Conservation (phyloP, 2,797 vertebrate species). For the Muscicapa striata region DNA sequence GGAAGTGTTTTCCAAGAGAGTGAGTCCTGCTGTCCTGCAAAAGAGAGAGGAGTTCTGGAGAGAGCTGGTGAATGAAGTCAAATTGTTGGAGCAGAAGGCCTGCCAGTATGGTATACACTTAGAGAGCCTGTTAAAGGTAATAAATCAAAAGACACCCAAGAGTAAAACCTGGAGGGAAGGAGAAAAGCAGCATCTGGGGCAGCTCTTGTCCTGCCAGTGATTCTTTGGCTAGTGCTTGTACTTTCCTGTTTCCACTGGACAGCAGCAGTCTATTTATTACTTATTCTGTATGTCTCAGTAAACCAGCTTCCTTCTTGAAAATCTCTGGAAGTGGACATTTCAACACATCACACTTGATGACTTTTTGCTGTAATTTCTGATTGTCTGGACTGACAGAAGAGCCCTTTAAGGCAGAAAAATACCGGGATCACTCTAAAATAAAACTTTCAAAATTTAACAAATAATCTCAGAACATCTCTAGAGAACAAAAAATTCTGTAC, state of each 20-base stretch:
- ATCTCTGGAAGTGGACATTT: neutral
- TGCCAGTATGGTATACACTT: slow-evolving; percentile 74
- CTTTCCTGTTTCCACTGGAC: neutral
- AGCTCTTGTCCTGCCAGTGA: neutral
- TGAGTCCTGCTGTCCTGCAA: slow-evolving; percentile 65
- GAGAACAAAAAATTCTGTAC: neutral
- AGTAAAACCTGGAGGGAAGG: neutral
- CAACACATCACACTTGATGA: neutral
- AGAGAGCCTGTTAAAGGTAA: slow-evolving; percentile 84
- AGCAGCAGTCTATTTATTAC: neutral
- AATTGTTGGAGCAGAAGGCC: slow-evolving; percentile 73
- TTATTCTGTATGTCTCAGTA: neutral
- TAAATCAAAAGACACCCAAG: neutral
- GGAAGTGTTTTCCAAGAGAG: slow-evolving; percentile 72
- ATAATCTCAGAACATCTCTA: neutral
- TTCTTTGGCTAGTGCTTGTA: neutral
- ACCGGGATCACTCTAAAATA: neutral
- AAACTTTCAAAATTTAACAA: neutral
- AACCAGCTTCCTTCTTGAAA: neutral
- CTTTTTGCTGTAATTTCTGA: neutral
- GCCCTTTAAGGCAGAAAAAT: neutral
- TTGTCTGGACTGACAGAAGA: neutral
- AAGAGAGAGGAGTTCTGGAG: slow-evolving; percentile 71
- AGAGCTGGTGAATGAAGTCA: slow-evolving; percentile 73
- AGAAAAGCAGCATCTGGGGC: neutral